Evolutionary conservation across 2,888 invertebrate species (phyloP), one percentile per base, ranked within the genome.

Genomic region (Cinara cedri): DNA sequence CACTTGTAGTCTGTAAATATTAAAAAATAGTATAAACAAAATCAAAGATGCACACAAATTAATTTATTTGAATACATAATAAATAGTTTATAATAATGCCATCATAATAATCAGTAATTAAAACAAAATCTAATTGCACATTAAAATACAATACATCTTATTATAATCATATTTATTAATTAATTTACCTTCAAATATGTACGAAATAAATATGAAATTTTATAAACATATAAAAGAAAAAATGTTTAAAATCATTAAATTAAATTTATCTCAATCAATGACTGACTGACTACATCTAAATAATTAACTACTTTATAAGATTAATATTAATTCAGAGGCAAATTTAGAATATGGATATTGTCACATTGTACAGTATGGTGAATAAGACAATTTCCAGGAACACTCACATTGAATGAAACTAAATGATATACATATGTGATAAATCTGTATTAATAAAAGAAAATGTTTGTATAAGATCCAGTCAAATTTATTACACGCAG

Each of bases 61-160:
- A 49, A 72, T 26, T 72, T 72, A 62, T 49, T 34, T 60, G 19
- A 26, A 16, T 60, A 62, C 34, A 72, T 10, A 63, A 74, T 54
- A 63, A 9, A 8, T 72, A 16, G 42, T 42, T 63, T 24, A 51
- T 74, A 74, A 54, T 63, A 74, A 74, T 74, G 54, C 63, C 74
- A 19, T 54, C 51, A 74, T 74, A 74, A 26, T 26, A 49, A 42
- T 60, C 26, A 72, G 16, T 60, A 72, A 46, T 46, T 72, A 44
- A 72, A 62, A 62, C 19, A 49, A 66, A 60, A 46, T 16, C 10
- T 57, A 24, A 71, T 57, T 71, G 21, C 19, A 72, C 26, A n/a
- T n/a, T 26, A 26, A 72, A 72, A 26, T 34, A 60, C 34, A 49
- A 57, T 44, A 46, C 24, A 26, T 55, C 3, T 34, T 34, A 34